Percentiles rank a stretch among this genome's conserved stretches.
phyloP scores from a whole-genome alignment of 2,888 invertebrate species.

The Chrysolina oricalcia region DNA sequence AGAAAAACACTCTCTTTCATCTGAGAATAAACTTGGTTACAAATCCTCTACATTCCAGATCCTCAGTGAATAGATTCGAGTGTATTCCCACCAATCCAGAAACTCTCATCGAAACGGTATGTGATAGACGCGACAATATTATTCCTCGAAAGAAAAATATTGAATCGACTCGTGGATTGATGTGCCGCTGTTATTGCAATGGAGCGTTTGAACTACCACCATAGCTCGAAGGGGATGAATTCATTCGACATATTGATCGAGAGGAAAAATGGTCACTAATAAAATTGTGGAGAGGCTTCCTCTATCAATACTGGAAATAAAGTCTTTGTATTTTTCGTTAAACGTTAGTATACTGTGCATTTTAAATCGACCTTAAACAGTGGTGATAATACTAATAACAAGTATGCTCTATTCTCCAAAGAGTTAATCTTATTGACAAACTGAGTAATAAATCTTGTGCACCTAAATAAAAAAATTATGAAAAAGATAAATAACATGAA shows the following conservation, averaged over 20 bases:
- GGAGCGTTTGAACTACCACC: background rate
- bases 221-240: background rate
- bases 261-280: background rate
- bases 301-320: background rate
- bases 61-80: background rate
- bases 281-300: too few relatives aligned
- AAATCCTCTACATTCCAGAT: background rate
- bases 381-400: too few relatives aligned
- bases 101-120: background rate
- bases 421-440: too few relatives aligned
- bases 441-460: too few relatives aligned
- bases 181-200: constrained; percentile 2
- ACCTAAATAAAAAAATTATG: too few relatives aligned
- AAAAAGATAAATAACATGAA: too few relatives aligned
- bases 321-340: background rate
- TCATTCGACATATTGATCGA: background rate
- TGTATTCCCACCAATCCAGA: background rate
- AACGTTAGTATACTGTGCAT: background rate
- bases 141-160: constrained; percentile 5
- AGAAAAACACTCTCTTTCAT: background rate
- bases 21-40: background rate
- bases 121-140: constrained; percentile 4
- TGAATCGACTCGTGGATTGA: background rate
- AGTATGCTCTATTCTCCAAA: too few relatives aligned
- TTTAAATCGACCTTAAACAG: too few relatives aligned